These are phyloP conservation scores for Pissodes strobi DNA, from an alignment of 1,140 invertebrate species.

Conservation along the genomic window DNA sequence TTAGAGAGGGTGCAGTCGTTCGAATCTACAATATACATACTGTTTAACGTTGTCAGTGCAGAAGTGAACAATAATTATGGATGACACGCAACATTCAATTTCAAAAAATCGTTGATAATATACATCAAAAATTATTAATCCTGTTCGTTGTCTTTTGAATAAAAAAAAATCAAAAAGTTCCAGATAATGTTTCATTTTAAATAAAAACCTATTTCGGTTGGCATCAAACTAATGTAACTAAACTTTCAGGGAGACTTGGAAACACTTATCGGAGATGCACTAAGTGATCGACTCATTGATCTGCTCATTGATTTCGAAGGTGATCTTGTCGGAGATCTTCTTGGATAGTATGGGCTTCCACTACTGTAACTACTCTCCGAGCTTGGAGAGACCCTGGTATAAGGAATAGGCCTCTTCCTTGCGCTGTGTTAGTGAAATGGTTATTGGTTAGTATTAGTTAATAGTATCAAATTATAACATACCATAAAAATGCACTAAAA, in stretches of 20 bases:
- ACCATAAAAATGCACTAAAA: background rate
- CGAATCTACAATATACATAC: no score
- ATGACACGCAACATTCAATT: no score
- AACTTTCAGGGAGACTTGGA: constrained; percentile 35
- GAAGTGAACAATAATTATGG: no score
- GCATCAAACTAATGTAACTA: constrained; percentile 10
- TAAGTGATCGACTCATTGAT: constrained; percentile 32
- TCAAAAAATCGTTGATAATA: no score
- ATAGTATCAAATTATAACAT: no score
- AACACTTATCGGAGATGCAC: constrained; percentile 21
- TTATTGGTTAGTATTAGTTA: constrained; percentile 1
- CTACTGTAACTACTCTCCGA: constrained; percentile 71
- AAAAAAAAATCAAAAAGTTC: no score
- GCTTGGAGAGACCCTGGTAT: constrained; percentile 80
- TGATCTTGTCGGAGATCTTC: constrained; percentile 57
- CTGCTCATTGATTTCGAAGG: constrained; percentile 49
- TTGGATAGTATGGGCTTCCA: constrained; percentile 60
- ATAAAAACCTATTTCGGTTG: constrained; percentile 12
- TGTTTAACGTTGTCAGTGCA: no score
- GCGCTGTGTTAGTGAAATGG: constrained; percentile 67
- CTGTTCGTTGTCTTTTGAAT: no score
- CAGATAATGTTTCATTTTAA: no score
- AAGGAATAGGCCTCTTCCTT: constrained; percentile 86
- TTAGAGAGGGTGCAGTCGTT: no score
- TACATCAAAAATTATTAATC: no score